Base-by-base conservation (phyloP, 2,113 vertebrate genomes). In the Aphyosemion australe region DNA sequence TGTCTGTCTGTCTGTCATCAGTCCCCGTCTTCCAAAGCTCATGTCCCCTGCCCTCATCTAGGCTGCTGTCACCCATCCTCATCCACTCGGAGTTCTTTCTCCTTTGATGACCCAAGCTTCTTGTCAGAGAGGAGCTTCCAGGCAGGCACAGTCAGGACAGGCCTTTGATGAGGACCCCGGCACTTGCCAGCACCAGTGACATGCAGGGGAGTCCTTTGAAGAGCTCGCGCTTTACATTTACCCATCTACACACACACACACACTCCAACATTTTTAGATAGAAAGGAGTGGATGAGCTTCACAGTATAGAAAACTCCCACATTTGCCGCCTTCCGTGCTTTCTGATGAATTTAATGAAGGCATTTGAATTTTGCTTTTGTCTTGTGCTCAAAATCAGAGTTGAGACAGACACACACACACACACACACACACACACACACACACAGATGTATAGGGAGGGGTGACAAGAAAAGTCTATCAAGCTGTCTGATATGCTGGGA, bases 141-240 rank as follows among this genome's bases (percentile, higher is more conserved):
- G 86, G 82, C 84, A 83, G 79, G 69, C 87, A 77, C 80, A 61
- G 72, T 69, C 43, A 88, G 84, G 89, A 84, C 82, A 84, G 54
- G 70, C 52, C 85, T 92, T 91, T 93, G 88, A 92, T 89, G 80
- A 87, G 81, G 80, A 84, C 72, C 69, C 79, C 58, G 47, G 73
- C 82, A 80, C 76, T 85, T 80, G 76, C 75, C 85, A 55, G 63
- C 65, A 65, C 68, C 8, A 16, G 67, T 90, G 86, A 90, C 84
- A 85, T 61, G 76, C 61, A 57, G 74, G 41, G 53, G 79, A 70
- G 53, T 65, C 61, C 73, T 92, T 92, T 91, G 87, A 91, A 87
- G 84, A 76, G 43, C 48, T 26, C 12, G 20, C 51, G 60, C 61
- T 60, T 16, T 76, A 72, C 66, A 73, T 82, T 69, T 76, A 78